phyloP scores from a whole-genome alignment of 2,888 invertebrate genomes.

The Diaperis boleti region DNA sequence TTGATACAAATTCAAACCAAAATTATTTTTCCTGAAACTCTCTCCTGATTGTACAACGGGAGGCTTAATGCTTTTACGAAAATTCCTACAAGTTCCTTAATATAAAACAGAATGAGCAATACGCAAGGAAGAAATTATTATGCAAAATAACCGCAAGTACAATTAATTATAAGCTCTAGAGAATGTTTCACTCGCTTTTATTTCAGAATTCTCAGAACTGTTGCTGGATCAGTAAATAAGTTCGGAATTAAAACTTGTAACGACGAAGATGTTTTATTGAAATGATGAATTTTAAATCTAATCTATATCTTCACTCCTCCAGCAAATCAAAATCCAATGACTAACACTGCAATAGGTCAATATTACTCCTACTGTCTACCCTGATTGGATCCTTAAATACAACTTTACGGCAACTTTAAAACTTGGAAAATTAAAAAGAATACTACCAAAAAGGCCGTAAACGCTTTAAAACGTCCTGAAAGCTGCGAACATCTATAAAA shows the following conservation, averaged over 20 bases:
- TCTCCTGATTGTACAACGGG: not conserved
- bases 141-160: constrained; percentile 6
- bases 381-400: no score
- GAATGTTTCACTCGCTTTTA: not conserved
- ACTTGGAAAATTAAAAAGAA: not conserved
- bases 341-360: no score
- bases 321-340: no score
- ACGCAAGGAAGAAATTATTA: constrained; percentile 10
- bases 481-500: not conserved
- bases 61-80: constrained; percentile 3
- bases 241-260: not conserved
- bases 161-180: not conserved
- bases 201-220: constrained; percentile 1
- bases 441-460: not conserved
- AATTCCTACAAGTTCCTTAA: constrained; percentile 9
- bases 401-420: not conserved
- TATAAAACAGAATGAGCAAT: not conserved
- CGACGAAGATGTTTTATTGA: no score
- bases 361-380: no score
- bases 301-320: no score
- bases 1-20: not conserved
- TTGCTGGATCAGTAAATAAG: constrained; percentile 4
- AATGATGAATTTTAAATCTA: no score
- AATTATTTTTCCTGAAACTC: constrained; percentile 4
- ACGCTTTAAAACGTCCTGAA: constrained; percentile 16